A percentile compares a stretch with the other conserved stretches of the same genome.
Conservation (phyloP, 2,797 vertebrate genomes). For the Harpagifer antarcticus region DNA sequence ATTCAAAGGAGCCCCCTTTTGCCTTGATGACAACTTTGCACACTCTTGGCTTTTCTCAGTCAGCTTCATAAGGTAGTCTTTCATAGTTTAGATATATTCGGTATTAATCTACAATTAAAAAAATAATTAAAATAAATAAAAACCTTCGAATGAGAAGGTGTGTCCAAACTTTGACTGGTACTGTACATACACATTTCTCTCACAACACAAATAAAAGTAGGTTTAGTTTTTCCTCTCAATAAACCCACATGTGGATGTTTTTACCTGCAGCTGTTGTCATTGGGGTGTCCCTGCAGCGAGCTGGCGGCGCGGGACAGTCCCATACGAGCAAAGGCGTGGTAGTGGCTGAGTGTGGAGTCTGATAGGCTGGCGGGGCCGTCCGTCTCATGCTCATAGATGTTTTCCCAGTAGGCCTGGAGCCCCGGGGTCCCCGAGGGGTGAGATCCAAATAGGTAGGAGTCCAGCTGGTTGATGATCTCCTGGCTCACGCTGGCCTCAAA, state of each 20-base stretch:
- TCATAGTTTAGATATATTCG: too few relatives aligned
- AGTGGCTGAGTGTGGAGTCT: constrained; percentile 89
- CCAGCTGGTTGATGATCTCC: constrained; percentile 94
- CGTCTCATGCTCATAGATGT: constrained; percentile 88
- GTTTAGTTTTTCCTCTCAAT: too few relatives aligned
- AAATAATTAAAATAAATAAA: too few relatives aligned
- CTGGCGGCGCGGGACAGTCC: constrained; percentile 87
- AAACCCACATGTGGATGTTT: not conserved
- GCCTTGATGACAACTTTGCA: too few relatives aligned
- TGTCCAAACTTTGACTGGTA: too few relatives aligned
- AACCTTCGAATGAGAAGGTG: too few relatives aligned
- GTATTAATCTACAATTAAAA: too few relatives aligned
- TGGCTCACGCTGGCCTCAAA: constrained; percentile 97
- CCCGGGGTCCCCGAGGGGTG: constrained; percentile 85
- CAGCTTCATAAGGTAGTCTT: too few relatives aligned
- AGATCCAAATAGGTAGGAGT: constrained; percentile 91
- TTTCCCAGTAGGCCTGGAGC: constrained; percentile 96
- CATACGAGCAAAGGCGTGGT: constrained; percentile 91
- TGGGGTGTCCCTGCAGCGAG: constrained; percentile 84
- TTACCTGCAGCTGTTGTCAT: constrained; percentile 92
- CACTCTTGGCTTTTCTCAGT: too few relatives aligned
- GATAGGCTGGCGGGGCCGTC: constrained; percentile 87
- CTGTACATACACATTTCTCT: not conserved
- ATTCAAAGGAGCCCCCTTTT: too few relatives aligned
- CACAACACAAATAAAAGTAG: not conserved